Percentiles rank a stretch among this genome's conserved stretches.
phyloP scores from a whole-genome alignment of 2,797 vertebrate species.

The Pseudochirops cupreus region DNA sequence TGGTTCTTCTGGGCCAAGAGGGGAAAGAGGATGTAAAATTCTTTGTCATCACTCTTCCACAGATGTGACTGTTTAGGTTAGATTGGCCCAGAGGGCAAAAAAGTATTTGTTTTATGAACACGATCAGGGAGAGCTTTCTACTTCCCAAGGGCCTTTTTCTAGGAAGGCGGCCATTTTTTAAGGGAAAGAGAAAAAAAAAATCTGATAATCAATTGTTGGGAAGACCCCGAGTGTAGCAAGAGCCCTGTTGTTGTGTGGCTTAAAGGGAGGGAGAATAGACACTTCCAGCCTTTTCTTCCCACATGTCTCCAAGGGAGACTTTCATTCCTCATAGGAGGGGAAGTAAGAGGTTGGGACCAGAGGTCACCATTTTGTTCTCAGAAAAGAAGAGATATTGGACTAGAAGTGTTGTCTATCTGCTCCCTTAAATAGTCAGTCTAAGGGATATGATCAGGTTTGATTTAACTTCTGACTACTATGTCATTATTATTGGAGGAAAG shows the following conservation, averaged over 20 bases:
- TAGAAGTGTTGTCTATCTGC: background rate
- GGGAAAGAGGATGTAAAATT: conserved; percentile 30
- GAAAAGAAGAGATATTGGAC: background rate
- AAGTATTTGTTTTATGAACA: conserved; percentile 61
- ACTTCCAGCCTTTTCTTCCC: background rate
- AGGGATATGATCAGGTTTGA: background rate
- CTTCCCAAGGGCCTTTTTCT: conserved; percentile 50
- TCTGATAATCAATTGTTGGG: conserved; percentile 19
- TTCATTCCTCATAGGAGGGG: background rate
- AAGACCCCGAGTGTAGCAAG: conserved; percentile 13
- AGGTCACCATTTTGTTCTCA: background rate
- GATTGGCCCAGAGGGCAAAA: conserved; percentile 59
- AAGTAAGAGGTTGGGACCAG: background rate
- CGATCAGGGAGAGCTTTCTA: conserved; percentile 41
- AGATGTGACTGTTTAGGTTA: conserved; percentile 57
- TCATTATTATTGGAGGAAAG: background rate
- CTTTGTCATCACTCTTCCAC: conserved; percentile 55
- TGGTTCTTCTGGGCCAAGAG: conserved; percentile 19
- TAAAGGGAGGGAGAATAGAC: conserved; percentile 16
- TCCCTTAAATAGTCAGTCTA: background rate
- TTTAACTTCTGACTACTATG: background rate
- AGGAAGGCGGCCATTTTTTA: background rate
- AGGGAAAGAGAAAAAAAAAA: background rate
- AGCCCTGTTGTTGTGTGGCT: background rate
- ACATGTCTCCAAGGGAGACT: background rate